Evolutionary conservation across 2,797 vertebrate genomes (phyloP).

Genomic region (Lepilemur ruficaudatus): DNA sequence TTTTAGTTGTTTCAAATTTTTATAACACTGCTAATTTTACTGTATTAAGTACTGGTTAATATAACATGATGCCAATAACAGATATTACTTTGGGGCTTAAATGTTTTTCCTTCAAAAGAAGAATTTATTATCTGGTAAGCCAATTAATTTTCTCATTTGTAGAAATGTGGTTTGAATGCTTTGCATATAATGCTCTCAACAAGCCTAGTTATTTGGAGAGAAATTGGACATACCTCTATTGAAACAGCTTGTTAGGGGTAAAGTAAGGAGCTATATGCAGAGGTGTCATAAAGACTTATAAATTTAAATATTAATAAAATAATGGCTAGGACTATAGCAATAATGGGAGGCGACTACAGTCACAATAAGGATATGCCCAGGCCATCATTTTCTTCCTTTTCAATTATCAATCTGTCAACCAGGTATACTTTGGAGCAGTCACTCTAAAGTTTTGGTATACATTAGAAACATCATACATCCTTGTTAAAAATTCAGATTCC

Average conservation of each 20-base stretch:
- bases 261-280: not conserved
- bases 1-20: not conserved
- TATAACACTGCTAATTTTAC: not conserved
- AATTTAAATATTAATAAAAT: constrained; percentile 14
- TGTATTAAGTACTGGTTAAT: not conserved
- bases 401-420: not conserved
- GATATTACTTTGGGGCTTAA: not conserved
- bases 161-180: not conserved
- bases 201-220: not conserved
- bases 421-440: not conserved
- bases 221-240: not conserved
- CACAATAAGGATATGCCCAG: not conserved
- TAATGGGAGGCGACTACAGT: not conserved
- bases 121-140: not conserved
- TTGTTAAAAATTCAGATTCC: not conserved
- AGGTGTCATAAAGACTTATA: not conserved
- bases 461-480: not conserved
- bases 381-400: not conserved
- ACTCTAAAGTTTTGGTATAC: not conserved
- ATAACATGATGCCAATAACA: not conserved
- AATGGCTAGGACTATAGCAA: not conserved
- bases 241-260: not conserved
- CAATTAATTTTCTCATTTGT: not conserved
- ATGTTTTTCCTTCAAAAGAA: not conserved
- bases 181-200: not conserved